These are phyloP conservation scores for Bombylius discolor DNA, from an alignment of 2,888 invertebrate species.

Conservation along the genomic window DNA sequence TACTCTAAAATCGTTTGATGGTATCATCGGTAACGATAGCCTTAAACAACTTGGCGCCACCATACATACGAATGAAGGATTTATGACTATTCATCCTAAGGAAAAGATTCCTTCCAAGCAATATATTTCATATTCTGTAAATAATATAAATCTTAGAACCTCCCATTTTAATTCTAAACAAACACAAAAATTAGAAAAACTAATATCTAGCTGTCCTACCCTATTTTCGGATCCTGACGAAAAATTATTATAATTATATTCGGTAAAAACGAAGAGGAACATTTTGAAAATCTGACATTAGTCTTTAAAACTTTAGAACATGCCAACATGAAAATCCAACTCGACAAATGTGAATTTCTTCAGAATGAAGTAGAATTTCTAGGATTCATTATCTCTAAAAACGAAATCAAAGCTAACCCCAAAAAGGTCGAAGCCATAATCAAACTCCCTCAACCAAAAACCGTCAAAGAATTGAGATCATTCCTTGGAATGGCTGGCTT, in stretches of 20 bases:
- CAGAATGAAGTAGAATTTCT: conserved; percentile 6
- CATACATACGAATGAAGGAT: no score
- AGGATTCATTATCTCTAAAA: conserved; percentile 3
- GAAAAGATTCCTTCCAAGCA: no score
- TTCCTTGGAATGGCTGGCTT: conserved; percentile 8
- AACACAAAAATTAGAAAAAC: not conserved
- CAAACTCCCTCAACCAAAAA: conserved; percentile 3
- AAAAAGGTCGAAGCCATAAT: conserved; percentile 8
- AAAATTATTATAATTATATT: conserved; percentile 4
- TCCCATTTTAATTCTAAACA: not conserved
- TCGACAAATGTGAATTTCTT: conserved; percentile 3
- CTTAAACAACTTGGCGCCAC: no score
- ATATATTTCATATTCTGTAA: no score
- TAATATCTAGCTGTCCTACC: not conserved
- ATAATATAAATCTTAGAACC: no score
- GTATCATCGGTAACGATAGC: no score
- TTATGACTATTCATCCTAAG: no score
- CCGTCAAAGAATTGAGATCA: conserved; percentile 3
- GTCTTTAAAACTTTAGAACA: conserved; percentile 8
- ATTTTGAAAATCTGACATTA: not conserved
- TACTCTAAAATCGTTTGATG: no score
- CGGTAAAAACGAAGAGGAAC: not conserved
- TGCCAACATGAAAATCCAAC: not conserved
- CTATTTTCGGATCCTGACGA: conserved; percentile 6
- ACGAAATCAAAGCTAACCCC: conserved; percentile 6